Conservation (phyloP, 2,888 invertebrate genomes). For the Geophilus truncorum region DNA sequence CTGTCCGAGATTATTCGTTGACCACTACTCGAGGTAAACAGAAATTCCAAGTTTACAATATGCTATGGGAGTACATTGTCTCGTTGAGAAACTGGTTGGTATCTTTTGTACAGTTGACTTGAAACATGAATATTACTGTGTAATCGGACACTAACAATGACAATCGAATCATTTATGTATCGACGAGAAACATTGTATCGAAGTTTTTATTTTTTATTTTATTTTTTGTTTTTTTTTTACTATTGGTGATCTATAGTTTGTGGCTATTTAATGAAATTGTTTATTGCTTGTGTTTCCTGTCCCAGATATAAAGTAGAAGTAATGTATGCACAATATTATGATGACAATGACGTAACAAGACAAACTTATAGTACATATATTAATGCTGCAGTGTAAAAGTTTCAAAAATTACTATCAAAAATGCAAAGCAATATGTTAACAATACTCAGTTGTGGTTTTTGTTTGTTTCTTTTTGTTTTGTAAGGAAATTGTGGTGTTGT, state of each 20-base stretch:
- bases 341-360: neutral
- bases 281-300: neutral
- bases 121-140: neutral
- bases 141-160: constrained; percentile 18
- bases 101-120: neutral
- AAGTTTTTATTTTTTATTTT: no score
- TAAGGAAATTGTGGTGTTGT: no score
- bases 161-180: neutral
- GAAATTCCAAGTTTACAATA: neutral
- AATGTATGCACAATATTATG: neutral
- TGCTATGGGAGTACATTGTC: neutral
- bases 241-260: neutral
- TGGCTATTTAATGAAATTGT: neutral
- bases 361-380: neutral
- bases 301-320: neutral
- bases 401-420: neutral
- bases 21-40: neutral
- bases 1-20: constrained; percentile 9
- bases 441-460: no score
- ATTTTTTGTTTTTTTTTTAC: no score
- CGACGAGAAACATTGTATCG: neutral
- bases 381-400: neutral
- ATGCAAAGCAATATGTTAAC: no score
- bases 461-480: no score
- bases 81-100: neutral